A percentile compares a stretch with the other conserved stretches of the same genome.
phyloP scores from a whole-genome alignment of 1,140 invertebrate genomes.

The Teleogryllus occipitalis region DNA sequence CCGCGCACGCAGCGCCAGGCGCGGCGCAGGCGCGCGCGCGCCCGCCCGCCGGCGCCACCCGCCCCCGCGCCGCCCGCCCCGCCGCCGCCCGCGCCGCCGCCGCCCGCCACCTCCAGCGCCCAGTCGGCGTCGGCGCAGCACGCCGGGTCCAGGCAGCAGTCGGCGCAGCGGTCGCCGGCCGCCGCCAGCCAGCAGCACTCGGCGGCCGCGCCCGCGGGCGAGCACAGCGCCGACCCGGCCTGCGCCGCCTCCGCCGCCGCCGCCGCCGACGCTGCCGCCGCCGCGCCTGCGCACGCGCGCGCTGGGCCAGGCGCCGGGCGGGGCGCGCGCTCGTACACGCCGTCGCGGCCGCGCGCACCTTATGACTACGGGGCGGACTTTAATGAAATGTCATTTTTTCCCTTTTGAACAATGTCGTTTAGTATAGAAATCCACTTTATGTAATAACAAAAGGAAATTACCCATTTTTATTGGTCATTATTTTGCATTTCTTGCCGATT shows the following conservation, averaged over 20 bases:
- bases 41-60: neutral
- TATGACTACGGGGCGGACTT: no score
- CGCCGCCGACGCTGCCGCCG: no score
- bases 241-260: no score
- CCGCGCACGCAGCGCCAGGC: conserved; percentile 12
- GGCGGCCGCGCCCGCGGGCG: neutral
- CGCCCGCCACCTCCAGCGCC: neutral
- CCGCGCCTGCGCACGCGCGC: neutral
- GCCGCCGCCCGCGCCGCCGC: neutral
- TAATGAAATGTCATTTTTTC: no score
- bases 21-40: neutral
- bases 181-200: neutral
- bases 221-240: neutral
- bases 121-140: conserved; percentile 2
- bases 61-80: conserved; percentile 7
- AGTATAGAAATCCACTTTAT: no score
- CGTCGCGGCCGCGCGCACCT: no score
- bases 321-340: no score
- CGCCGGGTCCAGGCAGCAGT: neutral
- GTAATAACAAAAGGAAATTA: no score
- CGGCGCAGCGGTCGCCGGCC: neutral
- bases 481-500: no score
- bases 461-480: no score
- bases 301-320: no score
- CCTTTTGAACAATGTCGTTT: no score